These are phyloP conservation scores for Ursus arctos DNA, from an alignment of 2,113 vertebrate genomes.

Conservation along the genomic window DNA sequence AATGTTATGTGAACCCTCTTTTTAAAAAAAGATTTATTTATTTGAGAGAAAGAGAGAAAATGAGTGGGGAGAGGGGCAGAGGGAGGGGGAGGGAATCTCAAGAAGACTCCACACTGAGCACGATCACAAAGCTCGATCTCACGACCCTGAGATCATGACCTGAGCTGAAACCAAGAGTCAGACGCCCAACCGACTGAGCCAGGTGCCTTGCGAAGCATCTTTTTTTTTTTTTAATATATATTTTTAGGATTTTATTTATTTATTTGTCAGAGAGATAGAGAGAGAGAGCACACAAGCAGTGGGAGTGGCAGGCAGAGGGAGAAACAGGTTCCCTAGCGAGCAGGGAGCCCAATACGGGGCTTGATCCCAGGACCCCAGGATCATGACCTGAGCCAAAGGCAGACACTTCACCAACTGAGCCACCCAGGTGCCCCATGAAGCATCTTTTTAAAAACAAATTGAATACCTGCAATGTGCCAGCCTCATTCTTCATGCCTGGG, in stretches of 20 bases:
- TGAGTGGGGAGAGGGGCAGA: not conserved
- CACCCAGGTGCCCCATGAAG: not conserved
- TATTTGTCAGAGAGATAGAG: not conserved
- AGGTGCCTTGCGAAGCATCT: not conserved
- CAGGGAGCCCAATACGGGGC: not conserved
- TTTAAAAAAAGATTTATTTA: not conserved
- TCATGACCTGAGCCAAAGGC: not conserved
- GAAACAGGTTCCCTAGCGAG: not conserved
- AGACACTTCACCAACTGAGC: fast-evolving
- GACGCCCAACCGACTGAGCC: not conserved
- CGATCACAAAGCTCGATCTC: not conserved
- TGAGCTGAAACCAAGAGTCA: not conserved
- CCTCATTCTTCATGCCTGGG: not conserved
- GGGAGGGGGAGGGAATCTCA: not conserved
- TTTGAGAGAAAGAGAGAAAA: not conserved
- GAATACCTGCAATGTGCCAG: not conserved
- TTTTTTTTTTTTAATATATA: not conserved
- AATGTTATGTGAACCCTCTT: not conserved
- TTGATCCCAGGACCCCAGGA: not conserved
- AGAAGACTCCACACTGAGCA: not conserved
- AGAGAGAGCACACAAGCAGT: not conserved
- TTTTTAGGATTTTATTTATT: not conserved
- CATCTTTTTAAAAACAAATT: not conserved
- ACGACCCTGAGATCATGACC: not conserved
- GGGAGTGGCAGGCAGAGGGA: not conserved